phyloP scores from a whole-genome alignment of 2,113 vertebrate species.

The Abramis brama region DNA sequence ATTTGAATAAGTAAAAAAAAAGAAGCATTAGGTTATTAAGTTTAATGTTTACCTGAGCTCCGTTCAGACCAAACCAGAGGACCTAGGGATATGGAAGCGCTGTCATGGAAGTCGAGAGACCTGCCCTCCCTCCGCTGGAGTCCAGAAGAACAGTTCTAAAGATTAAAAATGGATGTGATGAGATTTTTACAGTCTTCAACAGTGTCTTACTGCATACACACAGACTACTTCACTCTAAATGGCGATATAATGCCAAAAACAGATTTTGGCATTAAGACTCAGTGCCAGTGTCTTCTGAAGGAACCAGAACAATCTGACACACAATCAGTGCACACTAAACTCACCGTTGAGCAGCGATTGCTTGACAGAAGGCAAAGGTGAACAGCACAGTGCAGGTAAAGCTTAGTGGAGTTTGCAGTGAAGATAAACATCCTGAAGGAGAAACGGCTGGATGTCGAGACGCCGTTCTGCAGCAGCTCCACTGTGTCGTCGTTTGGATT shows the following conservation, averaged over 20 bases:
- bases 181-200: neutral
- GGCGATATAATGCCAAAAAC: neutral
- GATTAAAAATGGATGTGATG: neutral
- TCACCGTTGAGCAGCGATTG: conserved; percentile 64
- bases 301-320: too few species aligned
- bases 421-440: conserved; percentile 74
- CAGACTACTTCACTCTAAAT: neutral
- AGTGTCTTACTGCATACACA: neutral
- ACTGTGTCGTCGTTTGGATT: conserved; percentile 65
- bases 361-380: conserved; percentile 66
- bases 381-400: conserved; percentile 72
- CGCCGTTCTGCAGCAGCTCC: conserved; percentile 65
- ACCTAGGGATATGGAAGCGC: conserved; percentile 59
- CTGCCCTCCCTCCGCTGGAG: conserved; percentile 45
- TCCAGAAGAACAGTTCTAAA: conserved; percentile 61
- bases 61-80: conserved; percentile 45
- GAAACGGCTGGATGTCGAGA: conserved; percentile 68
- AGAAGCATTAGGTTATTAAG: too few species aligned
- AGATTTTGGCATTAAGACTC: too few species aligned
- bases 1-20: neutral
- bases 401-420: conserved; percentile 44
- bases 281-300: too few species aligned
- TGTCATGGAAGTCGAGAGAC: conserved; percentile 51
- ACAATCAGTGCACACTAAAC: conserved; percentile 34
- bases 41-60: too few species aligned